phyloP scores from a whole-genome alignment of 2,888 invertebrate species.

The Dioctria rufipes region DNA sequence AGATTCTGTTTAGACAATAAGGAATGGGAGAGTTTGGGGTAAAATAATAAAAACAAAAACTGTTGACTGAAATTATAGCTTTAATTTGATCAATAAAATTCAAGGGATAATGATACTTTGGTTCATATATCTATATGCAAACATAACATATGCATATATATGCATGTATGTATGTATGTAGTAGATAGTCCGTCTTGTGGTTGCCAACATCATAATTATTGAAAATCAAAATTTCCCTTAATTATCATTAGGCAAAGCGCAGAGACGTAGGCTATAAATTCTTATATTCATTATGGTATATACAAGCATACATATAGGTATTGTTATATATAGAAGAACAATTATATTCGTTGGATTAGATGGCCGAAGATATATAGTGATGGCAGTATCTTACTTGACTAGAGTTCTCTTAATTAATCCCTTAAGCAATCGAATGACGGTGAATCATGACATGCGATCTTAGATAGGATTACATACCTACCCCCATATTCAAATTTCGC shows the following conservation, averaged over 20 bases:
- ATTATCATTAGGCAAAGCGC: constrained; percentile 11
- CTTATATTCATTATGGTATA: not conserved
- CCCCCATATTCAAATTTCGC: constrained; percentile 29
- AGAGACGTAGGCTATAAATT: constrained; percentile 6
- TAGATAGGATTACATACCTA: constrained; percentile 6
- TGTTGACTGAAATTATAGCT: not conserved
- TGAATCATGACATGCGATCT: constrained; percentile 44
- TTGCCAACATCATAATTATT: not conserved
- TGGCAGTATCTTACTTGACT: constrained; percentile 22
- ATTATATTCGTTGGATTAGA: constrained; percentile 10
- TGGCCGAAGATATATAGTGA: constrained; percentile 2
- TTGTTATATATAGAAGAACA: not conserved
- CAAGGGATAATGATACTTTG: not conserved
- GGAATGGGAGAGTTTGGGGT: not conserved
- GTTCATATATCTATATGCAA: too few relatives aligned
- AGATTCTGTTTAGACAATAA: too few relatives aligned
- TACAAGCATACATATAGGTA: too few relatives aligned
- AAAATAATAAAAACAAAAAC: not conserved
- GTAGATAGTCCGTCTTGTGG: not conserved
- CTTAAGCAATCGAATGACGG: constrained; percentile 41
- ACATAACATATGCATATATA: too few relatives aligned
- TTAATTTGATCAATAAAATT: constrained; percentile 35
- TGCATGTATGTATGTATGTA: not conserved
- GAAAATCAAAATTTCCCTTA: constrained; percentile 37
- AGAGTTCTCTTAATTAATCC: constrained; percentile 35